These are phyloP conservation scores for Halocynthia roretzi DNA, from an alignment of 23 tunicate genomes.

Conservation along the genomic window DNA sequence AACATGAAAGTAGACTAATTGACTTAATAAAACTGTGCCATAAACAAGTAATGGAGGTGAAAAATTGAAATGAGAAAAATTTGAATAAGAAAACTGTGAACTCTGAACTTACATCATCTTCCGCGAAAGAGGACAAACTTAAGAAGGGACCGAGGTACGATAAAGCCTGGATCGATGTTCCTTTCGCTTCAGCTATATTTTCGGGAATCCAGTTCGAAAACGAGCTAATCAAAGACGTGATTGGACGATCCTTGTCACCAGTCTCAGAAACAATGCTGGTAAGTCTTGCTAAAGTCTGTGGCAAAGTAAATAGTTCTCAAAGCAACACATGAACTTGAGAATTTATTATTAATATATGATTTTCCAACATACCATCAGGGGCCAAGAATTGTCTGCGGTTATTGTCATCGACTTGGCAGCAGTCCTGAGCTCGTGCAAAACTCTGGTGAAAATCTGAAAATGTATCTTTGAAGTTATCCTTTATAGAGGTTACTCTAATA, in stretches of 20 bases:
- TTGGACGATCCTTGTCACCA: slow-evolving; percentile 47
- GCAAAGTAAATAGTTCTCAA: no score
- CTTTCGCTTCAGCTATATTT: slow-evolving; percentile 38
- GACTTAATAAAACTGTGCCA: no score
- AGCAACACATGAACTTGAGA: neutral
- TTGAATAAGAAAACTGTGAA: no score
- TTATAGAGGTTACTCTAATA: no score
- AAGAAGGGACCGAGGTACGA: slow-evolving; percentile 87
- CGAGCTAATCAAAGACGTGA: slow-evolving; percentile 32
- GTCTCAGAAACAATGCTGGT: slow-evolving; percentile 26
- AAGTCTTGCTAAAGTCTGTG: neutral
- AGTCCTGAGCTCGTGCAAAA: slow-evolving; percentile 31
- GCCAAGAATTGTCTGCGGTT: slow-evolving; percentile 25
- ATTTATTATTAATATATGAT: neutral
- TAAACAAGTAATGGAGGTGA: no score
- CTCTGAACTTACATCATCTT: slow-evolving; percentile 47
- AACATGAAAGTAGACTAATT: no score
- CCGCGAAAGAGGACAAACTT: slow-evolving; percentile 57
- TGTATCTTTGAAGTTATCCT: neutral
- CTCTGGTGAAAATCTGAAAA: slow-evolving; percentile 8
- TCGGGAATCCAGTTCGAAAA: slow-evolving; percentile 51
- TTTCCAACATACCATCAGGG: slow-evolving; percentile 36
- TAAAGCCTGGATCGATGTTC: slow-evolving; percentile 43
- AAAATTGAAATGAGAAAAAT: no score
- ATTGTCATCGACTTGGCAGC: slow-evolving; percentile 47